Percentiles rank a stretch among this genome's conserved stretches.
Conservation (phyloP, 1,140 invertebrate species). For the Oreohelix idahoensis region DNA sequence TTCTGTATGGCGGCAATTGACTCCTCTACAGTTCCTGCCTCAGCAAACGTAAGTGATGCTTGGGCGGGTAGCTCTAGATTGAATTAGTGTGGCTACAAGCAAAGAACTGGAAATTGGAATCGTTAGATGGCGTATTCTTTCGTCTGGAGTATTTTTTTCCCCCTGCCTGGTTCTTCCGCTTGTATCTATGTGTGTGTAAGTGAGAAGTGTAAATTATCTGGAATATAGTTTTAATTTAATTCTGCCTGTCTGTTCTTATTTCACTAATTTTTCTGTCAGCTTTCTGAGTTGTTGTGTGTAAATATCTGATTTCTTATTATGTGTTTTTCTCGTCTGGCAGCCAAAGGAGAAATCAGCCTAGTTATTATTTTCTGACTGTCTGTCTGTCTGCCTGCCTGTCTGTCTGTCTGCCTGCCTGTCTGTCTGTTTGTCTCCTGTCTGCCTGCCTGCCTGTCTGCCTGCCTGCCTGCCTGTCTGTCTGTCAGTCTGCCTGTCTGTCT, state of each 20-base stretch:
- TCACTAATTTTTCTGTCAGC: not conserved
- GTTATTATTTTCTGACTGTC: no score
- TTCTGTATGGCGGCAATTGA: constrained; percentile 7
- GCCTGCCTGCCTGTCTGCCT: no score
- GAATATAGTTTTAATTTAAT: no score
- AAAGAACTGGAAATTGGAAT: constrained; percentile 9
- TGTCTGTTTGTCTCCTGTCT: no score
- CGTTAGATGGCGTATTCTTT: not conserved
- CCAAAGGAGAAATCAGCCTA: not conserved
- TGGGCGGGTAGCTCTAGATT: not conserved
- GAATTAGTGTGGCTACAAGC: constrained; percentile 9
- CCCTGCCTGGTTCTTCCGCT: not conserved
- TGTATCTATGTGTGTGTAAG: not conserved
- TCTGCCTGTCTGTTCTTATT: not conserved
- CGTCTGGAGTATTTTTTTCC: not conserved
- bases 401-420: no score
- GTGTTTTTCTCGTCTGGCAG: not conserved
- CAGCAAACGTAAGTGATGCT: constrained; percentile 8
- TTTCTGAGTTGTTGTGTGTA: not conserved
- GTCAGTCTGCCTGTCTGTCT: no score
- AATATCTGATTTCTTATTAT: not conserved
- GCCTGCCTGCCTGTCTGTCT: no score
- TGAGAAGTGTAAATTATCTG: no score
- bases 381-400: no score
- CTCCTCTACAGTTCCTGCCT: not conserved